phyloP scores from a whole-genome alignment of 2,113 vertebrate species.

The Lepus timidus region DNA sequence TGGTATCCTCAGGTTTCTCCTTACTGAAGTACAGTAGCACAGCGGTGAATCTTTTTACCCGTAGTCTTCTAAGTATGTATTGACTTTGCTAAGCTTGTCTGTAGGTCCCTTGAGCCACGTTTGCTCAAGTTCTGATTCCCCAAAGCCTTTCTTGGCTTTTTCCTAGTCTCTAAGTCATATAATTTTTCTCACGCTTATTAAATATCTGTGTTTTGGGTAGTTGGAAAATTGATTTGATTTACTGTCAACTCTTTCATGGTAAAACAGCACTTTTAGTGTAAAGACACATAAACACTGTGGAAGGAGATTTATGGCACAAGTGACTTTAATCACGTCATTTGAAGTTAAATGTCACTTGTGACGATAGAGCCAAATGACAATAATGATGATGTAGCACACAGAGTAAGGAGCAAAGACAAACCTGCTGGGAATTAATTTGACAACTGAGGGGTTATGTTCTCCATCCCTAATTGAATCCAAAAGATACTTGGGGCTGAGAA shows the following conservation, averaged over 20 bases:
- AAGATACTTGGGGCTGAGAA: neutral
- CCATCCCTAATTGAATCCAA: neutral
- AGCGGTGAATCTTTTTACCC: constrained; percentile 8
- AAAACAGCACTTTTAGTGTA: neutral
- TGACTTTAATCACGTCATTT: constrained; percentile 59
- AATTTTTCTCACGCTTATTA: constrained; percentile 81
- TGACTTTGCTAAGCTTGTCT: constrained; percentile 71
- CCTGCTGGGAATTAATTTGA: constrained; percentile 36
- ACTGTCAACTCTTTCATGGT: constrained; percentile 49
- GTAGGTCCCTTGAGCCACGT: constrained; percentile 69
- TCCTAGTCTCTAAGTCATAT: constrained; percentile 68
- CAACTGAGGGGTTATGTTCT: neutral
- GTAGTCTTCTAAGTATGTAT: constrained; percentile 39
- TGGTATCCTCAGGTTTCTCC: neutral
- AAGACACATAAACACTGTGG: constrained; percentile 65
- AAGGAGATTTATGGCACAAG: constrained; percentile 68
- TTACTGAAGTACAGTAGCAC: neutral
- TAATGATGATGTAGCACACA: neutral
- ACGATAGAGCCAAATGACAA: constrained; percentile 21
- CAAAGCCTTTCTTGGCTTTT: constrained; percentile 61
- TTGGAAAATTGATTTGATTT: constrained; percentile 80
- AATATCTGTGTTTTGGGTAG: constrained; percentile 70
- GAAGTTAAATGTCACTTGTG: constrained; percentile 69
- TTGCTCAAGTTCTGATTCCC: constrained; percentile 79
- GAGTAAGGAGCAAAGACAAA: neutral